Base-by-base conservation (phyloP, 2,797 vertebrate genomes). In the Cichlasoma orientale region DNA sequence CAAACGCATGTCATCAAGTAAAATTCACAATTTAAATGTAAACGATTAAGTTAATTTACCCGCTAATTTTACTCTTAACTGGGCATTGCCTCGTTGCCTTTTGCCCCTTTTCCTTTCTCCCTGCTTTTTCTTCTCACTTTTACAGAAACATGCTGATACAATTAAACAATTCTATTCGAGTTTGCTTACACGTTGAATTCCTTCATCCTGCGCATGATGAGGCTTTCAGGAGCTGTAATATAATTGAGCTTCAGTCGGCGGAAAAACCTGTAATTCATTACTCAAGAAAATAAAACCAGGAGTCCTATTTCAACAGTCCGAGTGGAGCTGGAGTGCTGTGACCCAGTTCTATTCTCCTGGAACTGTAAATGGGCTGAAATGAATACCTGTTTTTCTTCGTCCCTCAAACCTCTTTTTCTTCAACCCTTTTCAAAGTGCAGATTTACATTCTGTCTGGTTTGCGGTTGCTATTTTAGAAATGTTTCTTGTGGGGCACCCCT, bases 371-470 rank as follows among this genome's bases (percentile, higher is more conserved):
- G 89, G 87, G 55, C 85, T 90, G 93, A 94, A 94, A 94, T 93
- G 84, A 93, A 93, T 93, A 92, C 90, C 84, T 93, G 89, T 94
- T 94, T 94, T 93, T 93, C 87, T 91, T 85, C 52, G 78, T 86
- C 86, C 80, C 88, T 92, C 87, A 92, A 89, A 90, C 89, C 86
- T 89, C 86, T 88, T 91, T 92, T 91, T 88, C 91, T 90, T 86
- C 78, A 87, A 73, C 76, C 56, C 85, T 85, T 91, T 91, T 94
- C 91, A 93, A 90, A 93, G 92, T 87, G 80, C 89, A 93, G 94
- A 94, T 95, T 95, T 94, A 94, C 91, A 95, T 95, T 95, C 93
- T 92, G 91, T 93, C 91, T 94, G 94, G 92, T 95, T 95, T 95
- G 93, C 61, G 94, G 93, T 92, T 92, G 91, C 93, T 94, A 93